Evolutionary conservation across 1,140 invertebrate species (phyloP).

Genomic region (Mya arenaria): DNA sequence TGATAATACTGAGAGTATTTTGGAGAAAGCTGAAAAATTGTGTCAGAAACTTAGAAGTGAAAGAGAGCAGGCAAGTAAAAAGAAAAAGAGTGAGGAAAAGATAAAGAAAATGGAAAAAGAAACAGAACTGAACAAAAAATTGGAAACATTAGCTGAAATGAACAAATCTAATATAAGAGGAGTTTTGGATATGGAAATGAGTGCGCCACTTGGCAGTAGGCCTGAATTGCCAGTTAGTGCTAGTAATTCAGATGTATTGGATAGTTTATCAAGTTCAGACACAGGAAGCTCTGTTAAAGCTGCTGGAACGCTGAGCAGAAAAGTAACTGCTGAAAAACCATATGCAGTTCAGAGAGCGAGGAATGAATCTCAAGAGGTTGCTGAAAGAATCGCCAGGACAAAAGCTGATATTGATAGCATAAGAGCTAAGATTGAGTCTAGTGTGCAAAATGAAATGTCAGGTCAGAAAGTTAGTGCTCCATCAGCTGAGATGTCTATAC

Average conservation of each 20-base stretch:
- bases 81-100: constrained; percentile 41
- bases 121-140: constrained; percentile 40
- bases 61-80: constrained; percentile 42
- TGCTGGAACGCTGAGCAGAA: neutral
- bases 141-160: constrained; percentile 26
- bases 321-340: neutral
- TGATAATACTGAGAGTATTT: constrained; percentile 40
- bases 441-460: neutral
- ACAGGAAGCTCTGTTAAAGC: neutral
- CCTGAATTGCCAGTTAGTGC: neutral
- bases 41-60: constrained; percentile 53
- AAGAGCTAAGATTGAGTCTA: constrained; percentile 47
- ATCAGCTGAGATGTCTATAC: neutral
- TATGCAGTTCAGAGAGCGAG: neutral
- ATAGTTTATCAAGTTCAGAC: neutral
- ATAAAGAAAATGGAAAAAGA: constrained; percentile 48
- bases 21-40: constrained; percentile 52
- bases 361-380: neutral
- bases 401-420: constrained; percentile 41
- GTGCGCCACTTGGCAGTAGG: neutral
- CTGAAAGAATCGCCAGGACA: constrained; percentile 42
- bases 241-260: too few species aligned
- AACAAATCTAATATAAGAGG: constrained; percentile 48
- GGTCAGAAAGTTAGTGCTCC: neutral
- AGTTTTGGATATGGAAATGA: constrained; percentile 16